phyloP scores from a whole-genome alignment of 2,113 vertebrate genomes.

The Bubo scandiacus region DNA sequence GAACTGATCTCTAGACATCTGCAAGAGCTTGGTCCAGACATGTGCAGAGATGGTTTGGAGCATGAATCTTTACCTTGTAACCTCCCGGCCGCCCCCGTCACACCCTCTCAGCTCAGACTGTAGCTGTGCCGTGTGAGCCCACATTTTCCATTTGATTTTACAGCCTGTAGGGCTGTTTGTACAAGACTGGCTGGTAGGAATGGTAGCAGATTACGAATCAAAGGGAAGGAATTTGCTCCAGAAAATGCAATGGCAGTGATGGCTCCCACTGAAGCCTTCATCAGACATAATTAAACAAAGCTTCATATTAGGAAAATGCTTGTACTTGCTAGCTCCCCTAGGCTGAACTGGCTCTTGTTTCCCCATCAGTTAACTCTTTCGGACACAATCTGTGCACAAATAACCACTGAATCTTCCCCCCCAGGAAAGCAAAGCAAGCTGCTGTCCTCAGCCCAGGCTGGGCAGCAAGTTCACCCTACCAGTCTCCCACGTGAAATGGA shows the following conservation, averaged over 20 bases:
- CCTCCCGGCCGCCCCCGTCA: background rate
- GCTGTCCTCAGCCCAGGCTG: background rate
- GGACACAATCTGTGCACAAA: accelerated
- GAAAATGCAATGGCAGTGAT: background rate
- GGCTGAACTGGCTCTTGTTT: constrained; percentile 35
- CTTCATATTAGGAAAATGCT: constrained; percentile 37
- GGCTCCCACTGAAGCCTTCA: constrained; percentile 12
- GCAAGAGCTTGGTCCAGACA: background rate
- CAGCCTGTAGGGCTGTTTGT: constrained; percentile 7
- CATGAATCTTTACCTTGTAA: background rate
- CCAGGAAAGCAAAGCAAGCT: background rate
- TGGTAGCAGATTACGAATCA: constrained; percentile 40
- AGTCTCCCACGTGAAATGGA: accelerated
- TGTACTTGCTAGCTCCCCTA: constrained; percentile 54
- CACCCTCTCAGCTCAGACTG: background rate
- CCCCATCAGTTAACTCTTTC: constrained; percentile 27
- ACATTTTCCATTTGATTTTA: constrained; percentile 17
- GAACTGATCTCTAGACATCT: background rate
- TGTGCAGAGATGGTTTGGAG: background rate
- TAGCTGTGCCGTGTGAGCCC: background rate
- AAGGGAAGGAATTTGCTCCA: constrained; percentile 56
- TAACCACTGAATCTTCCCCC: background rate
- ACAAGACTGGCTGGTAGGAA: background rate
- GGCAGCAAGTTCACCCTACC: background rate
- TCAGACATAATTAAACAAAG: constrained; percentile 46